These are phyloP conservation scores for Anolis sagrei DNA, from an alignment of 2,113 vertebrate genomes.

Conservation along the genomic window DNA sequence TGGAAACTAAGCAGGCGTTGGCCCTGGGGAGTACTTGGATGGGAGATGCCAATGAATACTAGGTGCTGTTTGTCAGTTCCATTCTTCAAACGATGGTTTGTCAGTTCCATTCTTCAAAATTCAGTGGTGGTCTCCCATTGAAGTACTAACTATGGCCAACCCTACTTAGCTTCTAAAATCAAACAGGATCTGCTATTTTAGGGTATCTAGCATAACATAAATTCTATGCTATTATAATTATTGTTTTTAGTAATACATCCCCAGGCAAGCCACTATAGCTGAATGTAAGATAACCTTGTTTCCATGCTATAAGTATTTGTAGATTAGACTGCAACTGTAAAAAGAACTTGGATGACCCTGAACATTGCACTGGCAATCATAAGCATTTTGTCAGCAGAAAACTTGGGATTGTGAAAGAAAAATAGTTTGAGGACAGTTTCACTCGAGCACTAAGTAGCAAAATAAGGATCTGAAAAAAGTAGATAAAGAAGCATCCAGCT, in stretches of 20 bases:
- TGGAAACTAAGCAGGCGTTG: no score
- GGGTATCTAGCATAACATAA: not conserved
- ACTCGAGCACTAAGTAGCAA: conserved; percentile 3
- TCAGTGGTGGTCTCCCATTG: no score
- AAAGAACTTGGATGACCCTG: conserved; percentile 24
- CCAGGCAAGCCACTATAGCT: not conserved
- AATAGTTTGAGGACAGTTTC: not conserved
- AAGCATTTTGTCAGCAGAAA: conserved; percentile 27
- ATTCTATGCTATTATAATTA: not conserved
- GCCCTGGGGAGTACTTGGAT: no score
- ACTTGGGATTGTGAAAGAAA: not conserved
- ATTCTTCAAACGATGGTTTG: no score
- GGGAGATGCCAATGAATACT: no score
- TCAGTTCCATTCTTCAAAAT: no score
- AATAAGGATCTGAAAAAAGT: not conserved
- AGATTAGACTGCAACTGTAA: not conserved
- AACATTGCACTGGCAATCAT: conserved; percentile 21
- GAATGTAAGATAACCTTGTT: not conserved
- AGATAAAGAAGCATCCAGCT: not conserved
- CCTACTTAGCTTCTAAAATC: no score
- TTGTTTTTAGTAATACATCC: not conserved
- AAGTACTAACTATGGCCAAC: no score
- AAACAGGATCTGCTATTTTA: no score
- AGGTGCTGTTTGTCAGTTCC: no score
- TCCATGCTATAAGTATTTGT: not conserved